phyloP scores from a whole-genome alignment of 2,888 invertebrate genomes.

The Ellobium chinense region DNA sequence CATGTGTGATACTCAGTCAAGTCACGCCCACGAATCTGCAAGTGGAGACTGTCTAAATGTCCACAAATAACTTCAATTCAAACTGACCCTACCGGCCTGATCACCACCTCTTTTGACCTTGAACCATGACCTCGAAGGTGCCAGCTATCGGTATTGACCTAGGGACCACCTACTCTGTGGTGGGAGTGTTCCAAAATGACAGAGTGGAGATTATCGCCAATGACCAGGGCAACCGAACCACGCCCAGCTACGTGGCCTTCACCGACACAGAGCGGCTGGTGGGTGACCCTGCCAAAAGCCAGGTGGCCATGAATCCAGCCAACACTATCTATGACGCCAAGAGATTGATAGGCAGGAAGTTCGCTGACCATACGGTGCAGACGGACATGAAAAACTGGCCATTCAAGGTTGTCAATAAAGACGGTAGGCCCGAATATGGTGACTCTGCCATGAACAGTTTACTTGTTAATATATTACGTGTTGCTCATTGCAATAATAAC shows the following conservation, averaged over 20 bases:
- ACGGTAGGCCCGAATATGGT: conserved; percentile 51
- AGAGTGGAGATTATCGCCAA: conserved; percentile 80
- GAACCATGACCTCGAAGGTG: no score
- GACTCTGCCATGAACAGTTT: no score
- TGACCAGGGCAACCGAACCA: conserved; percentile 85
- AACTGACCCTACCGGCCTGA: no score
- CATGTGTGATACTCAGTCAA: no score
- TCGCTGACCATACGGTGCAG: conserved; percentile 63
- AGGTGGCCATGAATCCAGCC: conserved; percentile 85
- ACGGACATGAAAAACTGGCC: conserved; percentile 70
- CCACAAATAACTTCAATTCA: no score
- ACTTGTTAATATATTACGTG: no score
- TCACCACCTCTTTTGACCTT: no score
- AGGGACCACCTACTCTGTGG: conserved; percentile 88
- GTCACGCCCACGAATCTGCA: no score
- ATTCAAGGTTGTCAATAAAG: conserved; percentile 61
- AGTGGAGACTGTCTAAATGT: no score
- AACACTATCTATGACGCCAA: conserved; percentile 84
- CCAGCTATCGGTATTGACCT: conserved; percentile 90
- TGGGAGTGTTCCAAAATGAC: conserved; percentile 78
- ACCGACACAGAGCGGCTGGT: conserved; percentile 81
- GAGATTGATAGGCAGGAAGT: conserved; percentile 77
- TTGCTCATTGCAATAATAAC: no score
- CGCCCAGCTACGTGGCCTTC: conserved; percentile 87
- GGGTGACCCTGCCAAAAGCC: conserved; percentile 81